Evolutionary conservation across 2,888 invertebrate species (phyloP), one percentile per base, ranked within the genome.

Genomic region (Caenorhabditis becei): DNA sequence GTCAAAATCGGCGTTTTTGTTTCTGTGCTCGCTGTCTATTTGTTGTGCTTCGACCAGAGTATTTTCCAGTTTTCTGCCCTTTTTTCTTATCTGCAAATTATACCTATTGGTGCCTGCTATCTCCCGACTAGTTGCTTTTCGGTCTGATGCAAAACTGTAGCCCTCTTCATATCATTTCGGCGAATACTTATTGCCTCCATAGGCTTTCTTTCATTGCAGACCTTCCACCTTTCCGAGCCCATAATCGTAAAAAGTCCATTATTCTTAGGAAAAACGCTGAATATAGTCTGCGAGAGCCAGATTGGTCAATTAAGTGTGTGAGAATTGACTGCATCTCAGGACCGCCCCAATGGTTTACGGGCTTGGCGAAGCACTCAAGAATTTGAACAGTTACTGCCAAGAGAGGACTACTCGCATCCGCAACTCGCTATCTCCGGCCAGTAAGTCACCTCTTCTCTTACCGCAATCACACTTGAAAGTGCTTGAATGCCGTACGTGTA

Each of bases 381-480:
- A 86, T 70, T 72, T 90, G 62, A 90, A 90, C 84, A 85, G 63
- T 66, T 90, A 88, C 74, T 90, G 86, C 77, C 88, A 89, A 70
- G 88, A 89, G 56, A 85, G 84, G 51, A 84, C 89, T 16, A 82
- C 78, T 18, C 86, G 87, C 49, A 58, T 89, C 49, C 83, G 88
- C 24, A 88, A 87, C 56, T 86, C 87, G 14, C 77, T 90, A 49
- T 88, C 88, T 20, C 87, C 87, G 35, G 78, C 84, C 28, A 82
- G 89, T 89, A 63, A 75, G 88, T 86, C 61, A 23, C 14, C 59
- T 1, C 37, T 10, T 26, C 18, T 62, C 24, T 23, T 37, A 56
- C 4, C 47, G 24, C 32, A 49, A 56, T 62, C 51, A 41, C 23
- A 23, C 44, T 66, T 66, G 14, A 58, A 20, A 61, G 26, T 71